These are phyloP conservation scores for Vesta saturnalis DNA, from an alignment of 2,888 invertebrate genomes.

Conservation along the genomic window DNA sequence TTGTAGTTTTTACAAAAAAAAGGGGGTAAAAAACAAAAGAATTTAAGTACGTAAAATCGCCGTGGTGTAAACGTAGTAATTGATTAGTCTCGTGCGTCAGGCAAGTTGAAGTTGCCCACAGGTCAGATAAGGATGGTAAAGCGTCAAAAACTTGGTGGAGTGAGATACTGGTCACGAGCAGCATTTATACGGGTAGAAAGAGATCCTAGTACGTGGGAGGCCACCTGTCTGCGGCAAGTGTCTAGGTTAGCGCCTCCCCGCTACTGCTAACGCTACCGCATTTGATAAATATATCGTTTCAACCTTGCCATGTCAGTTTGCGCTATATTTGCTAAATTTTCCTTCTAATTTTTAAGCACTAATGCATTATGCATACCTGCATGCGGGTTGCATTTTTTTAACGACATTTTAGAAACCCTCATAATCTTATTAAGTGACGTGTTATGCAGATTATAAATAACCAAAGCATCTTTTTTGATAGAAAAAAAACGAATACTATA, in stretches of 20 bases:
- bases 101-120: conserved; percentile 45
- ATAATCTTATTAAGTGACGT: too few relatives aligned
- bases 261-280: conserved; percentile 41
- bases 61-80: conserved; percentile 49
- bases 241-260: conserved; percentile 58
- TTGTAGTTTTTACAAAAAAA: too few relatives aligned
- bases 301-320: conserved; percentile 36
- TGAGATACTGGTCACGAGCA: conserved; percentile 31
- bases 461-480: too few relatives aligned
- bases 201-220: conserved; percentile 54
- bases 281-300: conserved; percentile 56
- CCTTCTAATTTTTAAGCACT: background rate
- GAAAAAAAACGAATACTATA: too few relatives aligned
- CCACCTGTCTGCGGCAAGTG: conserved; percentile 62
- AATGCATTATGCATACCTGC: too few relatives aligned
- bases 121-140: conserved; percentile 48
- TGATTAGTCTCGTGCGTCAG: conserved; percentile 53
- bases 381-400: conserved; percentile 13
- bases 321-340: conserved; percentile 36
- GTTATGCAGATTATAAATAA: too few relatives aligned
- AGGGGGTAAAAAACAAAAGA: background rate
- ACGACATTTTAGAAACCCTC: too few relatives aligned
- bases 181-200: conserved; percentile 13
- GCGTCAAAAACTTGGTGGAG: conserved; percentile 33
- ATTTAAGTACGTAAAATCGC: conserved; percentile 19